Percentiles rank a stretch among this genome's conserved stretches.
These are phyloP conservation scores for Cataglyphis albicans DNA, from an alignment of 2,888 invertebrate species.

Conservation along the genomic window DNA sequence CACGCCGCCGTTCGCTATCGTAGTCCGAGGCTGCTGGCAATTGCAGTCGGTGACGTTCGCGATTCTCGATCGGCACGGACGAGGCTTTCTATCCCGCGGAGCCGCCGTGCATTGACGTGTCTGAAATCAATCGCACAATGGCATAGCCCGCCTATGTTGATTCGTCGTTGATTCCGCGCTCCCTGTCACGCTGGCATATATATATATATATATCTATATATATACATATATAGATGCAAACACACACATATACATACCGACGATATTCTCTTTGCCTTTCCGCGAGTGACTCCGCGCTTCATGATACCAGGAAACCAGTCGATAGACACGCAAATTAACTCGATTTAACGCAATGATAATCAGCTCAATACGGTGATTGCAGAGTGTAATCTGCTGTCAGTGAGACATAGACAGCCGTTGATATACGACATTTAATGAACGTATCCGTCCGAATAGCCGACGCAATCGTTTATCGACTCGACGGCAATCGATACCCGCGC, in stretches of 20 bases:
- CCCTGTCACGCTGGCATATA: neutral
- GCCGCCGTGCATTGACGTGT: slow-evolving; percentile 75
- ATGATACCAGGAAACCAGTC: slow-evolving; percentile 45
- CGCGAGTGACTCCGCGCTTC: slow-evolving; percentile 21
- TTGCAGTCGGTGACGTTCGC: slow-evolving; percentile 32
- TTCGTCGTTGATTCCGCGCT: slow-evolving; percentile 55
- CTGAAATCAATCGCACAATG: slow-evolving; percentile 80
- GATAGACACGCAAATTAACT: slow-evolving; percentile 72
- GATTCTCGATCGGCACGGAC: slow-evolving; percentile 29
- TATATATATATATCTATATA: neutral
- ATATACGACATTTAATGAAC: slow-evolving; percentile 61
- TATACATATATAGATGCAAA: neutral
- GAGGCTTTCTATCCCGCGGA: slow-evolving; percentile 58
- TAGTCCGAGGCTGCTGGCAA: slow-evolving; percentile 20
- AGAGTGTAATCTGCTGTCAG: slow-evolving; percentile 67
- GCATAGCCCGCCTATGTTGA: slow-evolving; percentile 50
- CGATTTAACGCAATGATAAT: slow-evolving; percentile 71
- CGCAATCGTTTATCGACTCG: slow-evolving; percentile 39
- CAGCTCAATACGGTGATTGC: slow-evolving; percentile 64
- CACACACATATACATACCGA: slow-evolving; percentile 48
- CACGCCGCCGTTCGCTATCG: slow-evolving; percentile 76
- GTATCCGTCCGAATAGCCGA: slow-evolving; percentile 15
- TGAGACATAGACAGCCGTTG: slow-evolving; percentile 54
- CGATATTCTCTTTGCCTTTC: slow-evolving; percentile 57
- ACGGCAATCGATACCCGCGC: slow-evolving; percentile 30